phyloP scores from a whole-genome alignment of 2,888 invertebrate species.

The Phengaris alcon region DNA sequence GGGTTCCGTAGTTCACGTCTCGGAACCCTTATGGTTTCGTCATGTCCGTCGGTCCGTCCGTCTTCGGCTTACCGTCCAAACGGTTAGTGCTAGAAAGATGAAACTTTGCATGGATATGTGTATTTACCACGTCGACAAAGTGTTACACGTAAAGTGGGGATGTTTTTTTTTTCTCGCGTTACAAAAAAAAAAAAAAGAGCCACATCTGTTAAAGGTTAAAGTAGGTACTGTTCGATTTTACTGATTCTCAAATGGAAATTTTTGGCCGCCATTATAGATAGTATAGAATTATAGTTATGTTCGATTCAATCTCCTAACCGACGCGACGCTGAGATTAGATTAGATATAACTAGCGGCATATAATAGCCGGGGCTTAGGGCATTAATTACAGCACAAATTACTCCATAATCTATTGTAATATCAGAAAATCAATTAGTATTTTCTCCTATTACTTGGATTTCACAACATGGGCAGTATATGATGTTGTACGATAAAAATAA shows the following conservation, averaged over 20 bases:
- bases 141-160: too few species aligned
- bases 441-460: not conserved
- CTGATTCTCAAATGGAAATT: not conserved
- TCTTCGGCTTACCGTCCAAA: too few species aligned
- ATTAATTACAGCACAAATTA: not conserved
- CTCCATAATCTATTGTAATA: not conserved
- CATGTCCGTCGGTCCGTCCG: too few species aligned
- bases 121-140: too few species aligned
- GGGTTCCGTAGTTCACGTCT: too few species aligned
- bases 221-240: not conserved
- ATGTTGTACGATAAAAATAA: not conserved
- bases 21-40: too few species aligned
- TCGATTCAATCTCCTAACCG: constrained; percentile 8
- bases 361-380: not conserved
- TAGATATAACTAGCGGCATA: constrained; percentile 16
- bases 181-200: too few species aligned
- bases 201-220: too few species aligned
- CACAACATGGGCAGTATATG: too few species aligned
- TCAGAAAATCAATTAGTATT: not conserved
- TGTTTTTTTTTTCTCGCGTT: too few species aligned
- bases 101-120: too few species aligned
- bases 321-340: not conserved
- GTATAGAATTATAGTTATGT: constrained; percentile 3
- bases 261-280: not conserved
- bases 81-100: too few species aligned